These are phyloP conservation scores for Myocastor coypus DNA, from an alignment of 2,113 vertebrate genomes.

Conservation along the genomic window DNA sequence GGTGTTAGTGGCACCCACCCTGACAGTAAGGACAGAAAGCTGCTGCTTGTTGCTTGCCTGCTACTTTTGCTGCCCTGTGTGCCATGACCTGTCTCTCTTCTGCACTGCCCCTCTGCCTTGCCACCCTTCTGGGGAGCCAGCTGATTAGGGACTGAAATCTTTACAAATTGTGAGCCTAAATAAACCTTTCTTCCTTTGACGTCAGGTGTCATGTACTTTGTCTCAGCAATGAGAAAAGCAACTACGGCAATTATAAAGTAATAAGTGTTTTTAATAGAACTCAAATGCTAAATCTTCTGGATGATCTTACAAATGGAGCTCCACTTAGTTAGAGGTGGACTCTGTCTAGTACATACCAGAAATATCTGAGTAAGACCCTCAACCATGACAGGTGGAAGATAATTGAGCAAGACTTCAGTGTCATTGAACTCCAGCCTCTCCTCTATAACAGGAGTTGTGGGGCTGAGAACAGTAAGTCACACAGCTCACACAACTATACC, in stretches of 20 bases:
- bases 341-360: not conserved
- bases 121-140: not conserved
- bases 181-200: not conserved
- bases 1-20: not conserved
- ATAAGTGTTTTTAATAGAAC: not conserved
- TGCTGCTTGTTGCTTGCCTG: not conserved
- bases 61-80: not conserved
- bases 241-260: not conserved
- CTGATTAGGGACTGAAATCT: not conserved
- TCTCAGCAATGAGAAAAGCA: not conserved
- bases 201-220: not conserved
- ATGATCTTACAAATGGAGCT: not conserved
- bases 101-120: not conserved
- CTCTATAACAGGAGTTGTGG: not conserved
- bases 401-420: not conserved
- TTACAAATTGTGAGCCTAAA: not conserved
- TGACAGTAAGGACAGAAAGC: not conserved
- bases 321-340: not conserved
- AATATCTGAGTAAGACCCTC: not conserved
- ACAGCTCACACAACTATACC: not conserved
- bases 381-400: not conserved
- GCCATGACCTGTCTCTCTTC: not conserved
- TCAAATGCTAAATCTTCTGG: constrained; percentile 18
- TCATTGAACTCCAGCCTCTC: not conserved
- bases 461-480: not conserved